Evolutionary conservation across 2,113 vertebrate genomes (phyloP).

Genomic region (Otis tarda): DNA sequence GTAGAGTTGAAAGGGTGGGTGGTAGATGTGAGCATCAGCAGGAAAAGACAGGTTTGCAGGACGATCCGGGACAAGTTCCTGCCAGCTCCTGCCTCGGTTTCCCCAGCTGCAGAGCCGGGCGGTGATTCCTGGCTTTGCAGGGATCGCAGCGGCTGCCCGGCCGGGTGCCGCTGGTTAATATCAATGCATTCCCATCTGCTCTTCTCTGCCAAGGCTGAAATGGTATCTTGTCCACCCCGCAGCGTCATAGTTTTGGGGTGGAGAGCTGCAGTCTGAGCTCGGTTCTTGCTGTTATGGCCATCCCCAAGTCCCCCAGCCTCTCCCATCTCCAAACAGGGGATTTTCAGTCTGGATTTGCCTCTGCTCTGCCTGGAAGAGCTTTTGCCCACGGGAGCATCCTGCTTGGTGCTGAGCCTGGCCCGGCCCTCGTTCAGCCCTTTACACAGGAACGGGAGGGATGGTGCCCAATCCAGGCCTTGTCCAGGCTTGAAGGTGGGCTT

Average conservation of each 20-base stretch:
- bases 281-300: background rate
- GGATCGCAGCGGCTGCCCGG: background rate
- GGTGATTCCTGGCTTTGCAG: background rate
- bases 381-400: background rate
- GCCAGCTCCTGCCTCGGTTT: background rate
- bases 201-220: background rate
- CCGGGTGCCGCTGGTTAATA: background rate
- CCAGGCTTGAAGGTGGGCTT: background rate
- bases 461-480: background rate
- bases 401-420: background rate
- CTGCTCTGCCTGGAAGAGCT: background rate
- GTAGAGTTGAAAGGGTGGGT: background rate
- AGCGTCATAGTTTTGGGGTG: background rate
- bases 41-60: background rate
- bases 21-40: background rate
- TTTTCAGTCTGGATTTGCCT: background rate
- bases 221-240: too few species aligned
- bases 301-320: background rate
- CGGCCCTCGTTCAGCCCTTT: background rate
- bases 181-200: background rate
- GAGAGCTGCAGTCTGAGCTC: background rate
- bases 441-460: fast-evolving
- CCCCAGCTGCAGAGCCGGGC: background rate
- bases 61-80: background rate
- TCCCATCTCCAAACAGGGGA: background rate